These are phyloP conservation scores for Brevimyrus niger DNA, from an alignment of 2,113 vertebrate genomes.

Conservation along the genomic window DNA sequence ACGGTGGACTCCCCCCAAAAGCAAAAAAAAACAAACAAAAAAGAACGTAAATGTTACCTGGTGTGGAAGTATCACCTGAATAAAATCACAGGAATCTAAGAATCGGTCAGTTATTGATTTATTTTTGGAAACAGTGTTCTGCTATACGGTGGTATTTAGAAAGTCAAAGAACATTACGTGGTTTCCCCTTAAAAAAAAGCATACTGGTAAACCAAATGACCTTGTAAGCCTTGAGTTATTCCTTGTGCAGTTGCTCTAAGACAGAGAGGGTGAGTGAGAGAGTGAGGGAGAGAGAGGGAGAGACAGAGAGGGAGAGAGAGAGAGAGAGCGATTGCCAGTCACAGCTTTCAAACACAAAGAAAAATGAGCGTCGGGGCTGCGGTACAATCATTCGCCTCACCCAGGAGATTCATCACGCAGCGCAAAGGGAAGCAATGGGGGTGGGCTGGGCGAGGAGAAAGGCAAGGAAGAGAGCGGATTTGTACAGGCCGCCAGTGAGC, in stretches of 20 bases:
- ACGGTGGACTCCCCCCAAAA: background rate
- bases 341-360: conserved; percentile 70
- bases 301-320: conserved; percentile 40
- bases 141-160: background rate
- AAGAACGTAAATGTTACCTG: background rate
- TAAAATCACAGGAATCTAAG: background rate
- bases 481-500: conserved; percentile 53
- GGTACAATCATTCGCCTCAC: conserved; percentile 71
- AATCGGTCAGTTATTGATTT: background rate
- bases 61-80: background rate
- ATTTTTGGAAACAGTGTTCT: background rate
- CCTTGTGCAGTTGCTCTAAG: conserved; percentile 50
- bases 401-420: conserved; percentile 67
- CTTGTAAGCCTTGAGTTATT: conserved; percentile 70
- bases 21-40: background rate
- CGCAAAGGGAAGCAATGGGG: conserved; percentile 33
- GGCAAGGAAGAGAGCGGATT: conserved; percentile 67
- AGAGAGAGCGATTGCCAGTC: conserved; percentile 54
- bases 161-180: background rate
- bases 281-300: conserved; percentile 32
- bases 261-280: conserved; percentile 10
- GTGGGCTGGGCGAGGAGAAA: conserved; percentile 20
- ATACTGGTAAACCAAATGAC: conserved; percentile 57
- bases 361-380: conserved; percentile 66
- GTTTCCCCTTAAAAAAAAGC: conserved; percentile 29